These are phyloP conservation scores for Paradoxurus hermaphroditus DNA, from an alignment of 2,113 vertebrate species.

Conservation along the genomic window DNA sequence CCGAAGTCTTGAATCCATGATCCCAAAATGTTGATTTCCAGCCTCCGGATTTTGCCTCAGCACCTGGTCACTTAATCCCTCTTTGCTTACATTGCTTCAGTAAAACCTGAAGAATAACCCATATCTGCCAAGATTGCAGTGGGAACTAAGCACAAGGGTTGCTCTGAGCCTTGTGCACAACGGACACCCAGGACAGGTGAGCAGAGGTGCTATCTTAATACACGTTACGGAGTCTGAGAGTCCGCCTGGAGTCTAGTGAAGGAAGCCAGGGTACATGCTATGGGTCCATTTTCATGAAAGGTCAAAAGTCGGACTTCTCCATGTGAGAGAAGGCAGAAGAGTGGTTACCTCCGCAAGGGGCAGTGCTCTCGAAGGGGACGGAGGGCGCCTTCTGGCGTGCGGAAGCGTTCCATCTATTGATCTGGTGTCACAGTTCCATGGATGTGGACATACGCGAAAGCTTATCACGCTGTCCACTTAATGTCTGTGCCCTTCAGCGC, in stretches of 20 bases:
- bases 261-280: not conserved
- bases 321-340: not conserved
- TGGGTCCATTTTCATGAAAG: not conserved
- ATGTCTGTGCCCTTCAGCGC: not conserved
- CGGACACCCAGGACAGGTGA: not conserved
- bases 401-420: not conserved
- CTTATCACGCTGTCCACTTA: not conserved
- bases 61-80: not conserved
- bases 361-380: not conserved
- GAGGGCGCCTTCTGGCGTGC: accelerated
- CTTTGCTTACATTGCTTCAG: not conserved
- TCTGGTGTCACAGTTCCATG: not conserved
- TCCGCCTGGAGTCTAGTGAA: not conserved
- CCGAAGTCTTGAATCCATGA: not conserved
- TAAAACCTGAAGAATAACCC: not conserved
- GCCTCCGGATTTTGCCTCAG: not conserved
- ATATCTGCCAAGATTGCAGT: not conserved
- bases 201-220: not conserved
- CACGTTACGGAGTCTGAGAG: not conserved
- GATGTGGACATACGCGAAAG: accelerated
- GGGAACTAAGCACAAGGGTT: not conserved
- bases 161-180: not conserved
- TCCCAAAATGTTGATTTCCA: not conserved
- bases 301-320: not conserved
- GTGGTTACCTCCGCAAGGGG: not conserved